These are phyloP conservation scores for Crypturellus tataupa DNA, from an alignment of 2,797 vertebrate genomes.

Conservation along the genomic window DNA sequence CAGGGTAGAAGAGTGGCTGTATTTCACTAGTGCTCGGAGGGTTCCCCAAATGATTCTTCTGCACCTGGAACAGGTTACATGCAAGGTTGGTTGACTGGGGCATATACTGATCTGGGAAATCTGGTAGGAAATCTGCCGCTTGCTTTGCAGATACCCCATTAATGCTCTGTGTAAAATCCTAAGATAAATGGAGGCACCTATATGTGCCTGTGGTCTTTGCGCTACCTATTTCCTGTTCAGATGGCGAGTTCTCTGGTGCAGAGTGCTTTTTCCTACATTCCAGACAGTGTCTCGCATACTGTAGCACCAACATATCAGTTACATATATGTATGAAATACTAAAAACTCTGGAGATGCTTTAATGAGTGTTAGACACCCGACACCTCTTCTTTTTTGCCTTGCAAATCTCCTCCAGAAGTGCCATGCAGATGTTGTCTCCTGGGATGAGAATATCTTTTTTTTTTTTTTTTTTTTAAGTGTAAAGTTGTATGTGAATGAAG, in stretches of 20 bases:
- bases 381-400: not conserved
- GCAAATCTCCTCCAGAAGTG: not conserved
- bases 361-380: not conserved
- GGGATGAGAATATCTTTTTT: not conserved
- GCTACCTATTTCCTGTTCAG: not conserved
- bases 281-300: not conserved
- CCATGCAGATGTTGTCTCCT: not conserved
- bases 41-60: not conserved
- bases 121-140: not conserved
- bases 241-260: not conserved
- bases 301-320: not conserved
- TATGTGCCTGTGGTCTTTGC: not conserved
- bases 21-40: not conserved
- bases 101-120: accelerated
- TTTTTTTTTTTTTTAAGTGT: constrained; percentile 51
- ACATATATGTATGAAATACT: not conserved
- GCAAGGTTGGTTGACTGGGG: not conserved
- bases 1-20: not conserved
- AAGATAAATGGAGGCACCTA: not conserved
- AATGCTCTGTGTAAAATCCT: not conserved
- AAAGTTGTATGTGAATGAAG: not conserved
- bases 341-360: not conserved
- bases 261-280: accelerated
- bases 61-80: accelerated
- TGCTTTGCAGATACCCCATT: not conserved